Evolutionary conservation across 2,888 invertebrate species (phyloP).

Genomic region (Plebejus anna): DNA sequence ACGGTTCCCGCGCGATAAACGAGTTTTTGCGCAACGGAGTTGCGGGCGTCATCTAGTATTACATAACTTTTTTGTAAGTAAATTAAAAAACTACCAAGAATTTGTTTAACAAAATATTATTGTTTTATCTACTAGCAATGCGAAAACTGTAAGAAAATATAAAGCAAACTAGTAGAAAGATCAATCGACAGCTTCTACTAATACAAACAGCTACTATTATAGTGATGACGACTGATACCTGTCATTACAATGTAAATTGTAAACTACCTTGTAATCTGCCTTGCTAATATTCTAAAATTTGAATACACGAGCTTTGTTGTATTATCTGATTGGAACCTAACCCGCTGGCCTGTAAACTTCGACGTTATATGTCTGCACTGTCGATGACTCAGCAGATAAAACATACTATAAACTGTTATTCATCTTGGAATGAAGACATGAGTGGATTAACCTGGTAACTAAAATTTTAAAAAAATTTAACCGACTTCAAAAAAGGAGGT

Average conservation of each 20-base stretch:
- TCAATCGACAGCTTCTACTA: background rate
- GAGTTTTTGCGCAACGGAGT: too few species aligned
- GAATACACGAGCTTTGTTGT: constrained; percentile 16
- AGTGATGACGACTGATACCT: background rate
- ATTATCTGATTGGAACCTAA: background rate
- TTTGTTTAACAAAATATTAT: too few species aligned
- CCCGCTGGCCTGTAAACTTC: constrained; percentile 3
- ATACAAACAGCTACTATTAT: too few species aligned
- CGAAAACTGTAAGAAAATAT: background rate
- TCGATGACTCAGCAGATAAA: background rate
- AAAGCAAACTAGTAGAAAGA: background rate
- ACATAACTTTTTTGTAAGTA: too few species aligned
- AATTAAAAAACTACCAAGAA: too few species aligned
- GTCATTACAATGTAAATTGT: background rate
- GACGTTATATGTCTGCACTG: background rate
- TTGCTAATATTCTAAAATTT: constrained; percentile 2
- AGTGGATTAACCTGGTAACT: too few species aligned
- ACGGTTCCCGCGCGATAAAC: too few species aligned
- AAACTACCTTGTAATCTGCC: constrained; percentile 2
- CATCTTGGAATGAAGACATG: background rate
- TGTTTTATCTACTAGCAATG: background rate
- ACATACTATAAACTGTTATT: background rate
- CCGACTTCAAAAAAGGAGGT: too few species aligned
- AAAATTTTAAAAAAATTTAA: too few species aligned
- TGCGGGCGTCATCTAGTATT: too few species aligned